phyloP scores from a whole-genome alignment of 1,140 invertebrate genomes.

The Mercenaria mercenaria region DNA sequence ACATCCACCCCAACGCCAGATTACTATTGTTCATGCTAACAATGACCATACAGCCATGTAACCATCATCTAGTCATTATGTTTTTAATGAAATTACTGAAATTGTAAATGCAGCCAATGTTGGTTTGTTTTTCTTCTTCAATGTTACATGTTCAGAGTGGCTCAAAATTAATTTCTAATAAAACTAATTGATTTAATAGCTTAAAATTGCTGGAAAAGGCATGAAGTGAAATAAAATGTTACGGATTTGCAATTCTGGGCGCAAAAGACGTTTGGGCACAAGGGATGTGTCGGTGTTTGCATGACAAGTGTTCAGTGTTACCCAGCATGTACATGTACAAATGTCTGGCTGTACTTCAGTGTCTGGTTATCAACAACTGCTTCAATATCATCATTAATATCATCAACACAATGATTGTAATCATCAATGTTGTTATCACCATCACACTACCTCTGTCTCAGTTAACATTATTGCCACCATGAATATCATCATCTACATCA shows the following conservation, averaged over 20 bases:
- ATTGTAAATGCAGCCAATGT: neutral
- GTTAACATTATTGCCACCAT: too few relatives aligned
- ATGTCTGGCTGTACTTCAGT: constrained; percentile 23
- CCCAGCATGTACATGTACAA: neutral
- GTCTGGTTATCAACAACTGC: too few relatives aligned
- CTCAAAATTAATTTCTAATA: neutral
- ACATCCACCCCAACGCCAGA: neutral
- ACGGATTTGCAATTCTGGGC: too few relatives aligned
- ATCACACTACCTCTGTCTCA: too few relatives aligned
- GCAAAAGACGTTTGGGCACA: neutral
- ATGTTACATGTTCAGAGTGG: neutral
- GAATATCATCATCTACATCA: too few relatives aligned
- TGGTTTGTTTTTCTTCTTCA: neutral
- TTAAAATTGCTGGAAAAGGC: too few relatives aligned
- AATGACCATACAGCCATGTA: neutral
- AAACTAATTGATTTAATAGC: too few relatives aligned
- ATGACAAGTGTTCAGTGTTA: neutral
- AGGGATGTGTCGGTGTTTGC: neutral
- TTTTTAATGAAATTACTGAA: neutral
- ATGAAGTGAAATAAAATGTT: too few relatives aligned
- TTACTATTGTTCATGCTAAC: neutral
- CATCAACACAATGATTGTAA: too few relatives aligned
- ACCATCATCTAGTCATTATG: neutral
- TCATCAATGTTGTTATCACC: too few relatives aligned
- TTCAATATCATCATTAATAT: too few relatives aligned